Evolutionary conservation across 2,888 invertebrate species (phyloP).

Genomic region (Caenorhabditis becei): DNA sequence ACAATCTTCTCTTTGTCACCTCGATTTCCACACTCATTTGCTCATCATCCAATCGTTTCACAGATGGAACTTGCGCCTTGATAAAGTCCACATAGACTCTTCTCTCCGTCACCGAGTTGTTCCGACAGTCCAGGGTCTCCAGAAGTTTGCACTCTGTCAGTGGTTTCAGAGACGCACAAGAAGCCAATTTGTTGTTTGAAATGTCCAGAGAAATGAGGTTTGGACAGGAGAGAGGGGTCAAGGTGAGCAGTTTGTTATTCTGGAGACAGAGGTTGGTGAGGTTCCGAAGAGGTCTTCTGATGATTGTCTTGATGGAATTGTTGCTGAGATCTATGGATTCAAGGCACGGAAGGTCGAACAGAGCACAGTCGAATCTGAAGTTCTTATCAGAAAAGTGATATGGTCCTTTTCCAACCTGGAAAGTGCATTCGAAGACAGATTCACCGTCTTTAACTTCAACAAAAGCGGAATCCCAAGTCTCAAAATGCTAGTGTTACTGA

Average conservation of each 20-base stretch:
- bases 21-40: conserved; percentile 48
- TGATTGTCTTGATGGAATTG: conserved; percentile 70
- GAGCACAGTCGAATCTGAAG: conserved; percentile 63
- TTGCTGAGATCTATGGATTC: conserved; percentile 68
- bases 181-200: conserved; percentile 55
- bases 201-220: conserved; percentile 36
- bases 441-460: conserved; percentile 36
- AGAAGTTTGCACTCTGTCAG: conserved; percentile 46
- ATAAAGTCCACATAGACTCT: conserved; percentile 64
- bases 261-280: conserved; percentile 36
- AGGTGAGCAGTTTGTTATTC: conserved; percentile 52
- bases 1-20: conserved; percentile 42
- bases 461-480: conserved; percentile 48
- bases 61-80: conserved; percentile 54
- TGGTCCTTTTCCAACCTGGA: conserved; percentile 19
- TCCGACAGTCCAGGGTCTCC: conserved; percentile 55
- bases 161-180: conserved; percentile 59
- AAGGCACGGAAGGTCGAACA: conserved; percentile 65
- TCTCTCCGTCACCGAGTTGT: conserved; percentile 62
- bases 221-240: conserved; percentile 35
- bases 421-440: conserved; percentile 42
- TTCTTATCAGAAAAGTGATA: too few relatives aligned
- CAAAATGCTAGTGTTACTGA: conserved; percentile 46
- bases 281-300: conserved; percentile 27
- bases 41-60: conserved; percentile 46